A percentile compares a stretch with the other conserved stretches of the same genome.
Evolutionary conservation across 2,888 invertebrate species (phyloP).

Genomic region (Odontothrips loti): DNA sequence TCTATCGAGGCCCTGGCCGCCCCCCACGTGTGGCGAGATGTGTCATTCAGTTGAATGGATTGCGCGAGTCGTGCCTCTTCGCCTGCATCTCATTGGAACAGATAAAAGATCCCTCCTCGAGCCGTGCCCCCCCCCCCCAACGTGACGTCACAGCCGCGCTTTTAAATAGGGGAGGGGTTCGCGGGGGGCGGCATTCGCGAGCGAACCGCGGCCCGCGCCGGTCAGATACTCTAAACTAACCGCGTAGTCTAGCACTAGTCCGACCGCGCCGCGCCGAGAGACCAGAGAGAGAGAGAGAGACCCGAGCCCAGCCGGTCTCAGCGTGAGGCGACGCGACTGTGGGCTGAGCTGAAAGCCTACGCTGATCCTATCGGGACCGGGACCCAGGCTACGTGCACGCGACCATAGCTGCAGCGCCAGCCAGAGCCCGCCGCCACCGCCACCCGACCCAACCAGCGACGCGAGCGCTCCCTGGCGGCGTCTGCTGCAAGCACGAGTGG

Average conservation of each 20-base stretch:
- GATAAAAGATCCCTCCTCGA: background rate
- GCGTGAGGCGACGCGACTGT: background rate
- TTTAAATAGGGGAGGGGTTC: slow-evolving; percentile 2
- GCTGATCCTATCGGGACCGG: background rate
- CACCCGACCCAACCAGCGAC: background rate
- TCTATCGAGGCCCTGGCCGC: too few species aligned
- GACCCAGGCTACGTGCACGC: background rate
- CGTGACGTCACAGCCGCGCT: slow-evolving; percentile 24
- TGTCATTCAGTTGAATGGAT: too few species aligned
- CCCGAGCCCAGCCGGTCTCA: too few species aligned
- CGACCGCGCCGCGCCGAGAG: background rate
- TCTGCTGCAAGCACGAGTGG: background rate
- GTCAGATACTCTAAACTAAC: too few species aligned
- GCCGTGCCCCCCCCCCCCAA: background rate
- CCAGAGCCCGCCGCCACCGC: background rate
- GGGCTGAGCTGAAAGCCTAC: background rate
- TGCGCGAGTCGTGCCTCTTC: too few species aligned
- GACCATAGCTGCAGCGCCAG: background rate
- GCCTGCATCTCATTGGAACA: background rate
- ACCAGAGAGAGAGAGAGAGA: too few species aligned
- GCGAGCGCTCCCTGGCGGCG: background rate
- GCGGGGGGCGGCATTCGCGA: background rate
- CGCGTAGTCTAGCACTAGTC: background rate
- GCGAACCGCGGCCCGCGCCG: background rate
- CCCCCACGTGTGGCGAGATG: too few species aligned